These are phyloP conservation scores for Hephaestus fuliginosus DNA, from an alignment of 2,797 vertebrate species.

Conservation along the genomic window DNA sequence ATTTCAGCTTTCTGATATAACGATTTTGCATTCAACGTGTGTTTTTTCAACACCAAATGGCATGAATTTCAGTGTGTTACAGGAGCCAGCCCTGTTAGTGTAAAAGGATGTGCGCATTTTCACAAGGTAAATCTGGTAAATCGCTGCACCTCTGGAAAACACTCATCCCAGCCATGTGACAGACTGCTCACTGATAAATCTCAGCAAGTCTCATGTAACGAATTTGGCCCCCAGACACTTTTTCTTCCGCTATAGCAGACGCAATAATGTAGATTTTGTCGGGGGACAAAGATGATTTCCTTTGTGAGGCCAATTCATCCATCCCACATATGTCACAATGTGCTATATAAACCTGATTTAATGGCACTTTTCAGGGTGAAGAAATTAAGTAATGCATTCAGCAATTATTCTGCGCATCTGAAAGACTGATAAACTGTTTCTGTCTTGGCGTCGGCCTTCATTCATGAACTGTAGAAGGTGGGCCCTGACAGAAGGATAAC, in stretches of 20 bases:
- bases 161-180: not conserved
- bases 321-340: conserved; percentile 3
- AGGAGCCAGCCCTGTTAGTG: not conserved
- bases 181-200: conserved; percentile 1
- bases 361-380: conserved; percentile 1
- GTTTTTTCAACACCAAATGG: not conserved
- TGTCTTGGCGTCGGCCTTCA: not conserved
- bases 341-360: conserved; percentile 18
- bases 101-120: conserved; percentile 12
- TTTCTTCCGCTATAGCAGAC: conserved; percentile 1
- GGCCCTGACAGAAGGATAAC: not conserved
- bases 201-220: conserved; percentile 1
- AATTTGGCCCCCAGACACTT: conserved; percentile 18
- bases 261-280: too few species aligned
- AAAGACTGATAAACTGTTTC: not conserved
- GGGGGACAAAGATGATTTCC: conserved; percentile 16
- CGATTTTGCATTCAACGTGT: not conserved
- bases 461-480: not conserved
- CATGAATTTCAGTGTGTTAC: not conserved
- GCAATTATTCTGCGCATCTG: not conserved
- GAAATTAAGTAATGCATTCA: not conserved
- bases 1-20: not conserved
- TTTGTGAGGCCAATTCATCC: conserved; percentile 9
- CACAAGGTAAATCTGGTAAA: conserved; percentile 8
- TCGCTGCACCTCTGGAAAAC: not conserved